Percentiles rank a stretch among this genome's conserved stretches.
Evolutionary conservation across 2,113 vertebrate genomes (phyloP).

Genomic region (Camelus bactrianus): DNA sequence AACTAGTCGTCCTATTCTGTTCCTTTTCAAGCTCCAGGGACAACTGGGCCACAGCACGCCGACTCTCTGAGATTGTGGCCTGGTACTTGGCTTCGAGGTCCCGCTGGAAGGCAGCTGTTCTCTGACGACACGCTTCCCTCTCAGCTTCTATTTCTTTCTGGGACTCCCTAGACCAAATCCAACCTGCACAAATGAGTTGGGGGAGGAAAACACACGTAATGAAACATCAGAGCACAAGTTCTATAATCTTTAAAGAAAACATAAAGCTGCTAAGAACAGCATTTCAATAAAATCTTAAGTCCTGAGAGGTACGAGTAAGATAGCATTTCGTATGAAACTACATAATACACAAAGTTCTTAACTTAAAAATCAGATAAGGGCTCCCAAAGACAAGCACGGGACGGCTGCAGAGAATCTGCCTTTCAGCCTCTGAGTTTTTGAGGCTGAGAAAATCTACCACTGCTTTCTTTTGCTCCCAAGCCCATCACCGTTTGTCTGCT

Average conservation of each 20-base stretch:
- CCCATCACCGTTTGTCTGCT: too few relatives aligned
- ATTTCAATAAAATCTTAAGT: conserved; percentile 2
- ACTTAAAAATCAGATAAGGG: not conserved
- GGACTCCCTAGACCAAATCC: conserved; percentile 98
- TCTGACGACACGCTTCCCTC: conserved; percentile 88
- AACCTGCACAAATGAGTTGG: conserved; percentile 88
- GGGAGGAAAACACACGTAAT: conserved; percentile 35
- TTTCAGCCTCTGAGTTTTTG: too few relatives aligned
- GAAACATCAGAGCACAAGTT: not conserved
- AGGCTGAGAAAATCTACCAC: not conserved
- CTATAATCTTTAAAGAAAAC: not conserved
- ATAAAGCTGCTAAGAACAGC: not conserved
- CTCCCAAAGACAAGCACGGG: not conserved
- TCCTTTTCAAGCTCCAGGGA: conserved; percentile 97
- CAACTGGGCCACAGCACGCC: conserved; percentile 89
- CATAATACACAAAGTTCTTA: not conserved
- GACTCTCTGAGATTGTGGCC: conserved; percentile 92
- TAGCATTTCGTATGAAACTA: not conserved
- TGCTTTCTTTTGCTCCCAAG: not conserved
- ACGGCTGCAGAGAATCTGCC: not conserved
- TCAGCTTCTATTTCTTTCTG: conserved; percentile 93
- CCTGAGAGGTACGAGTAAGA: not conserved
- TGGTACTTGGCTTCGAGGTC: conserved; percentile 93
- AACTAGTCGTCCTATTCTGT: conserved; percentile 92
- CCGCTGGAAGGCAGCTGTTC: conserved; percentile 86